Conservation (phyloP, 2,888 invertebrate genomes). For the Eubasilissa splendida region DNA sequence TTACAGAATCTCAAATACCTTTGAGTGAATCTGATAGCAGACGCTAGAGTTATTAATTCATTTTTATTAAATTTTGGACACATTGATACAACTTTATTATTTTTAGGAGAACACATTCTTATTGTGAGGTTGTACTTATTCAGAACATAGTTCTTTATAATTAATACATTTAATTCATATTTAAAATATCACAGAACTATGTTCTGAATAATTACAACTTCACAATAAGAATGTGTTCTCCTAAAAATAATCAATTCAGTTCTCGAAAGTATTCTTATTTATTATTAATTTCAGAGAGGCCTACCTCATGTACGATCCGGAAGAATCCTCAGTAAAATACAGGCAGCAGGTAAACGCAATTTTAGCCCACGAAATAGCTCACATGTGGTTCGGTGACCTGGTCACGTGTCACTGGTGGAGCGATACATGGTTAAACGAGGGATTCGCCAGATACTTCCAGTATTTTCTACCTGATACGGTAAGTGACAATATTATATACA, state of each 20-base stretch:
- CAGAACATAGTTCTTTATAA: too few species aligned
- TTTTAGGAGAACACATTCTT: too few species aligned
- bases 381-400: conserved; percentile 88
- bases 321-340: conserved; percentile 66
- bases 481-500: conserved; percentile 58
- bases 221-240: too few species aligned
- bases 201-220: too few species aligned
- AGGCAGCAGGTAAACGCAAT: conserved; percentile 74
- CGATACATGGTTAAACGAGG: conserved; percentile 81
- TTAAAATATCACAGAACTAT: too few species aligned
- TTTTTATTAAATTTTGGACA: too few species aligned
- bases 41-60: too few species aligned
- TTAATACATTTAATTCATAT: too few species aligned
- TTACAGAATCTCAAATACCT: too few species aligned
- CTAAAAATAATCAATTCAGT: neutral
- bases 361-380: conserved; percentile 85
- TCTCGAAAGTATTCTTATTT: neutral
- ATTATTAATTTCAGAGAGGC: conserved; percentile 64
- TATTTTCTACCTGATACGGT: conserved; percentile 76
- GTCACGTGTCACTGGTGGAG: conserved; percentile 86
- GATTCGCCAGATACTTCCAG: conserved; percentile 82
- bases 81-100: too few species aligned
- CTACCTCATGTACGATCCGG: conserved; percentile 67
- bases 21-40: too few species aligned
- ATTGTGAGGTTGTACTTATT: too few species aligned